Evolutionary conservation across 2,888 invertebrate genomes (phyloP), one percentile per base, ranked within the genome.

Genomic region (Corbicula japonica): DNA sequence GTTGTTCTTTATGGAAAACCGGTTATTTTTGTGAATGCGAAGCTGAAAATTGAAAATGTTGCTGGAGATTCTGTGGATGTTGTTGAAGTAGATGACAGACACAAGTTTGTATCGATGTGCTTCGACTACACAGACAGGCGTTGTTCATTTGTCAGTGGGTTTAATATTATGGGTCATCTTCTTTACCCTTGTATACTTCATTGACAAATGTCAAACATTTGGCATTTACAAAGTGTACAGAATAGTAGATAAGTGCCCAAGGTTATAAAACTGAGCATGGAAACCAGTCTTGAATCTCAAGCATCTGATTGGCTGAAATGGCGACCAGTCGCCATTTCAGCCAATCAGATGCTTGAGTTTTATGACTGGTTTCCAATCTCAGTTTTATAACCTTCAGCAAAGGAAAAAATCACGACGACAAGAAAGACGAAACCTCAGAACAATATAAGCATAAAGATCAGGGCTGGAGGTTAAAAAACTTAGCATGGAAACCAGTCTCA

Each of bases 1-100:
- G 83, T 89, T 0, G 48, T 90, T 21, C 72, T 90, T 23, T 66
- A 80, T 30, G 85, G 86, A 2, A 76, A 87, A 26, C 85, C 89
- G 1, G 88, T 88, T 2, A 70, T 88, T 3, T 68, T 82, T 32
- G 62, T 89, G 32, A 48, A 69, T 32, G 83, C 80, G 2, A 66
- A 60, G n/a, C 60, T 86, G 61, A 60, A 75, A 28, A 62, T 84
- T 10, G 41, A 35, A 10, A 77, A 85, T 18, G 15, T 65, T 12
- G 34, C 56, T 8, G 54, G 77, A 18, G 54, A 73, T 18, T 61
- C 50, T n/a, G 70, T 77, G 23, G 18, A 63, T 10, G 66, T 82
- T 18, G 54, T 72, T 15, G 68, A 66, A 18, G 30, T 66, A 26
- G 46, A 74, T 15, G 38, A 65, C 8, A 61, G 50, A 12, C 48